phyloP scores from a whole-genome alignment of 1,140 invertebrate genomes.

The Drosophila kurseongensis region DNA sequence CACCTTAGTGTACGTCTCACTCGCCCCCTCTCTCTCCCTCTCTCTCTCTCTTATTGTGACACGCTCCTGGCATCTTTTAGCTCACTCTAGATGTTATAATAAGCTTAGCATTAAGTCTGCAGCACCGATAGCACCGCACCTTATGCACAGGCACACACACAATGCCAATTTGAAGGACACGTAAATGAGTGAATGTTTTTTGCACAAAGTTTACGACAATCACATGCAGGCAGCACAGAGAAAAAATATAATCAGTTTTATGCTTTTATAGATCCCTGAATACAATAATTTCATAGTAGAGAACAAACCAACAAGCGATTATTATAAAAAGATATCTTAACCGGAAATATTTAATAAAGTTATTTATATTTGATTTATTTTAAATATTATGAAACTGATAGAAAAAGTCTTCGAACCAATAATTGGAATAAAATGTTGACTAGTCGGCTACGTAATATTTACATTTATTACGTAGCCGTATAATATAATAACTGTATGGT shows the following conservation, averaged over 20 bases:
- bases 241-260: neutral
- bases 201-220: neutral
- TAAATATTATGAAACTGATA: too few relatives aligned
- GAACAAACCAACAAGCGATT: too few relatives aligned
- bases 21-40: neutral
- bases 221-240: neutral
- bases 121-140: conserved; percentile 52
- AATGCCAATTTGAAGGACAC: conserved; percentile 6
- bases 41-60: neutral
- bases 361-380: too few relatives aligned
- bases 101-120: conserved; percentile 66
- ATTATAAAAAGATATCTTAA: too few relatives aligned
- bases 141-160: conserved; percentile 22
- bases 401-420: too few relatives aligned
- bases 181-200: conserved; percentile 1
- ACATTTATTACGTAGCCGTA: too few relatives aligned
- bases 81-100: conserved; percentile 39
- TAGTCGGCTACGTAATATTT: neutral
- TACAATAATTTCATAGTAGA: too few relatives aligned
- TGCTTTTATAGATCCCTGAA: neutral
- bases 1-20: conserved; percentile 65
- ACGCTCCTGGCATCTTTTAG: conserved; percentile 6
- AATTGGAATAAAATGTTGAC: neutral
- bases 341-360: too few relatives aligned
- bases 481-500: too few relatives aligned